Evolutionary conservation across 2,888 invertebrate species (phyloP), one percentile per base, ranked within the genome.

Genomic region (Drosophila emarginata): DNA sequence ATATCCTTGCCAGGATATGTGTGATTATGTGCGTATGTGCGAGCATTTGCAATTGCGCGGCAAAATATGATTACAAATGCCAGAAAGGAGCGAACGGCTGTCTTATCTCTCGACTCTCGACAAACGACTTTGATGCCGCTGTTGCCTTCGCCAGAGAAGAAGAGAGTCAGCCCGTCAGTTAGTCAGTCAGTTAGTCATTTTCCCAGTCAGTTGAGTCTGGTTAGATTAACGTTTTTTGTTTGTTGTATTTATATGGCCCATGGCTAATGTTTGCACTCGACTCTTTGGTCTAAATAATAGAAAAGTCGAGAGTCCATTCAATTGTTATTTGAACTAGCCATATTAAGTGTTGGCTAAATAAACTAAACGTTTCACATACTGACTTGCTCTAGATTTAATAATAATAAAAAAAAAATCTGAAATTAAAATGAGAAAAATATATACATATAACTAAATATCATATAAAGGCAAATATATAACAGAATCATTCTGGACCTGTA

Each of bases 61-160:
- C 79, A 79, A 87, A 87, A 85, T 85, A 87, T 87, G 82, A 85
- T 87, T 87, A 82, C 86, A 79, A 85, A 85, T 81, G 86, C 87
- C 86, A 74, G 70, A 18, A 53, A 26, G 26, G 32, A 32, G 57
- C 51, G 40, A 18, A 7, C 26, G 26, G 6, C 26, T 26, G 26
- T 4, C 64, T 28, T 64, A 59, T 50, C 64, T 59, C 39, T 72
- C 72, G 15, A 52, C 37, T 4, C 18, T 37, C 28, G 51, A 54
- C 64, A 39, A 57, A 40, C 36, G 51, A 26, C 36, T 60, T 54
- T 37, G 37, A 12, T 11, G 39, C 12, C 23, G 14, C 36, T 23
- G 14, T 18, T 23, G 15, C 45, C 57, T 11, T 21, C 6, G 26
- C 26, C 6, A 11, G 15, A 12, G 5, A 26, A 11, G 26, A 0